phyloP scores from a whole-genome alignment of 2,797 vertebrate genomes.

The Nannoperca obscura region DNA sequence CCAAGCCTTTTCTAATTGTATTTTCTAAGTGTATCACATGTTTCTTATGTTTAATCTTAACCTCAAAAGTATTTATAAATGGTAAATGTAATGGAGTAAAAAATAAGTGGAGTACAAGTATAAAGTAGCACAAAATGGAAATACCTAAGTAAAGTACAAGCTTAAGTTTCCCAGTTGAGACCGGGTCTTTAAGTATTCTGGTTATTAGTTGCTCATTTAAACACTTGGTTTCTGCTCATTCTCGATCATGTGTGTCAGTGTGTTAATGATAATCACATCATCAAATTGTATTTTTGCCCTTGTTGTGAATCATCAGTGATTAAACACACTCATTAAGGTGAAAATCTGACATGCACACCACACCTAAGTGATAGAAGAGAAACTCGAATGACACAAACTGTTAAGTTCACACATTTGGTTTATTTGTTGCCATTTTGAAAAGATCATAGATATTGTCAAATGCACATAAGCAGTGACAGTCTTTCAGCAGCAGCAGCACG shows the following conservation, averaged over 20 bases:
- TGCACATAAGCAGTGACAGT: constrained; percentile 75
- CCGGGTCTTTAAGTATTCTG: background rate
- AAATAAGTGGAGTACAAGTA: too few species aligned
- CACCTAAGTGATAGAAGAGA: background rate
- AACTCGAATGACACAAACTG: constrained; percentile 34
- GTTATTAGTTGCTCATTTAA: background rate
- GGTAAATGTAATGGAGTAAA: background rate
- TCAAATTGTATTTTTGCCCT: too few species aligned
- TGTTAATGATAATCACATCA: too few species aligned
- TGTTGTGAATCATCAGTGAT: too few species aligned
- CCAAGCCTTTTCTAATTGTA: background rate
- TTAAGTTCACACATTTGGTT: constrained; percentile 80
- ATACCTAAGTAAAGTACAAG: background rate
- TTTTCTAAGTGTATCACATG: background rate
- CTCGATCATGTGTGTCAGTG: background rate
- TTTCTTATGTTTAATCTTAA: constrained; percentile 1
- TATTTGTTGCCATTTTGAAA: constrained; percentile 81
- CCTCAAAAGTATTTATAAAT: background rate
- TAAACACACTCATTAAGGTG: background rate
- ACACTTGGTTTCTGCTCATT: background rate
- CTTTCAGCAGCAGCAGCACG: constrained; percentile 65
- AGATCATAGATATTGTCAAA: constrained; percentile 76
- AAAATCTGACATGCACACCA: background rate
- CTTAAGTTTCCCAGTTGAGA: too few species aligned
- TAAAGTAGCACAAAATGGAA: too few species aligned